These are phyloP conservation scores for Amorpha juglandis DNA, from an alignment of 2,888 invertebrate genomes.

Conservation along the genomic window DNA sequence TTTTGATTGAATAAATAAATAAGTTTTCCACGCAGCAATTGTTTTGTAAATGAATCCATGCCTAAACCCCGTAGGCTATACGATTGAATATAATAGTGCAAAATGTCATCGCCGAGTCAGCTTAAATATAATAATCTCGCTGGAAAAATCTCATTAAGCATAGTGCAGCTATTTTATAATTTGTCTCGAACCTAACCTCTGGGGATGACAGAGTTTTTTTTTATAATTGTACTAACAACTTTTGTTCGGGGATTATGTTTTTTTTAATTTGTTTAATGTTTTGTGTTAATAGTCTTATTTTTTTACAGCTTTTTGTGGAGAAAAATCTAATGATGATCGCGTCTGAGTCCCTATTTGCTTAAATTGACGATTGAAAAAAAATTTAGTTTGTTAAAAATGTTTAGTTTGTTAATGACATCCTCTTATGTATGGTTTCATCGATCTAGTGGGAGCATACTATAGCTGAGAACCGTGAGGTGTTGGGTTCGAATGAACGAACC, in stretches of 20 bases:
- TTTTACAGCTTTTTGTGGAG: not conserved
- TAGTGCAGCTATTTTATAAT: constrained; percentile 26
- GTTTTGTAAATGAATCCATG: constrained; percentile 14
- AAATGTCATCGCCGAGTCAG: not conserved
- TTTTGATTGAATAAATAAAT: constrained; percentile 2
- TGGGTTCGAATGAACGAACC: too few species aligned
- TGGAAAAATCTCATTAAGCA: constrained; percentile 28
- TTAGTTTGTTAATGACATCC: too few species aligned
- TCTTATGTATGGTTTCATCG: too few species aligned
- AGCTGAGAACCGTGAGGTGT: too few species aligned
- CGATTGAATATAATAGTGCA: not conserved
- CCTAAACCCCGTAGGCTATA: not conserved
- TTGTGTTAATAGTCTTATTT: not conserved
- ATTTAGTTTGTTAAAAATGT: too few species aligned
- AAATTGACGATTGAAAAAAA: not conserved
- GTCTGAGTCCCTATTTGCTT: not conserved
- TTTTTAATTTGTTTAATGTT: constrained; percentile 7
- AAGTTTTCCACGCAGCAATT: not conserved
- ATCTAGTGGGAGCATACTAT: too few species aligned
- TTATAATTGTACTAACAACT: not conserved
- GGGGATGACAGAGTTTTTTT: constrained; percentile 6
- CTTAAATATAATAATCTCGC: not conserved
- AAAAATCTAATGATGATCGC: not conserved
- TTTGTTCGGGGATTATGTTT: not conserved
- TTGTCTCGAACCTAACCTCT: constrained; percentile 22